phyloP scores from a whole-genome alignment of 1,140 invertebrate species.

The Scaptomyza graminum region DNA sequence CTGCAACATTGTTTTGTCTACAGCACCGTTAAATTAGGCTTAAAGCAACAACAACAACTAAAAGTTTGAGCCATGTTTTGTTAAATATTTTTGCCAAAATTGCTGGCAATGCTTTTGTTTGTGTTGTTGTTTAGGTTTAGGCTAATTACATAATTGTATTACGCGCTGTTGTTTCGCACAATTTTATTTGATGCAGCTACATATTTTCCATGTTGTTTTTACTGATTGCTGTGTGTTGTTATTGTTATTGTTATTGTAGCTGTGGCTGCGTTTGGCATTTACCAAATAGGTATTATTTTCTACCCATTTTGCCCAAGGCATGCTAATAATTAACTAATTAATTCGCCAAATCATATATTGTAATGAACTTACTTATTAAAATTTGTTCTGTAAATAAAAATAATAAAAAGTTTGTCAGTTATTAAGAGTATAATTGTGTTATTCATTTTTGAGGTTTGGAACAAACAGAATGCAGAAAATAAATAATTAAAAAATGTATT shows the following conservation, averaged over 20 bases:
- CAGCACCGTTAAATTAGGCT: conserved; percentile 71
- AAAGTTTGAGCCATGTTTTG: conserved; percentile 59
- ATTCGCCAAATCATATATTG: background rate
- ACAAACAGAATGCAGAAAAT: no score
- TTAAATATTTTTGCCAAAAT: conserved; percentile 68
- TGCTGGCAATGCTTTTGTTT: conserved; percentile 38
- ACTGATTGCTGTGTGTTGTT: background rate
- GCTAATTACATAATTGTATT: conserved; percentile 70
- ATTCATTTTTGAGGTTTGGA: no score
- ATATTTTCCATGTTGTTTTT: conserved; percentile 5
- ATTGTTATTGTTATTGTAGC: background rate
- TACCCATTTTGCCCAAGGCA: conserved; percentile 10
- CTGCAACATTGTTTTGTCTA: conserved; percentile 69
- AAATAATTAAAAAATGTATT: no score
- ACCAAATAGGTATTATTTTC: conserved; percentile 4
- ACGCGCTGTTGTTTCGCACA: conserved; percentile 8
- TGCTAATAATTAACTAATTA: conserved; percentile 18
- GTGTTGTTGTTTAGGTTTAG: conserved; percentile 43
- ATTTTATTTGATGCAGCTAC: conserved; percentile 1
- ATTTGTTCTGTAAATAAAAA: no score
- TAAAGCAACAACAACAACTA: conserved; percentile 52
- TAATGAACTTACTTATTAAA: no score
- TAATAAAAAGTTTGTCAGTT: no score
- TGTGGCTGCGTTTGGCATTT: background rate
- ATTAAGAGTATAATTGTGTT: no score